Base-by-base conservation (phyloP, 2,888 invertebrate species). In the Metalampra italica region DNA sequence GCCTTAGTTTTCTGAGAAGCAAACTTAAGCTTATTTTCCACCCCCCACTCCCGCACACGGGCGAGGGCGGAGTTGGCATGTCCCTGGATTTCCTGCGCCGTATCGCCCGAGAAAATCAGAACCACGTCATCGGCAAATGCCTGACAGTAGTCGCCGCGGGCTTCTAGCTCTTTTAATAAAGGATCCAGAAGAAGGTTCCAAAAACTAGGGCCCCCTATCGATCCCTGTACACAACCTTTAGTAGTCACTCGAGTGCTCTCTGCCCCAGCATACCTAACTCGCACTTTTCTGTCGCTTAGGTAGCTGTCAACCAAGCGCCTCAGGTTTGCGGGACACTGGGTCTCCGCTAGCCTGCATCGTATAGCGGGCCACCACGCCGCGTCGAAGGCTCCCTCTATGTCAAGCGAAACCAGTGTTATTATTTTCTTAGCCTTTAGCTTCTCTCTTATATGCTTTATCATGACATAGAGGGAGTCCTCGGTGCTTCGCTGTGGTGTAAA, bases 171-270 rank as follows among this genome's bases (percentile, higher is more conserved):
- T n/a, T 41, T 32, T 7, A 53, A 36, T 0, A 53, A 45, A 1
- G 53, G 49, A 29, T 55, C 54, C 13, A 55, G 40, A 0, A 57
- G 13, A 0, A 57, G 15, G 37, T 55, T 57, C 57, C 55, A 55
- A 0, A 53, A 29, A 0, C 45, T 52, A 0, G 56, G 54, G 0
- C 56, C 54, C 0, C 53, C 56, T 1, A 56, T 50, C 0, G 56
- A 56, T 0, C 56, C 56, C 34, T 56, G 56, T 0, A 56, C 51
- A 3, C 54, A 56, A 0, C 56, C 56, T n/a, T 52, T 53, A 3
- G 0, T 34, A 3, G 43, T 43, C 1, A 7, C 7, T 9, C 9
- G 34, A 3, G 2, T 1, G 43, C 13, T 1, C 15, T 13, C 34
- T n/a, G 9, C 15, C 15, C 43, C 34, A 0, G 32, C 43, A 7